These are phyloP conservation scores for Neopipo cinnamomea DNA, from an alignment of 2,113 vertebrate genomes.

Conservation along the genomic window DNA sequence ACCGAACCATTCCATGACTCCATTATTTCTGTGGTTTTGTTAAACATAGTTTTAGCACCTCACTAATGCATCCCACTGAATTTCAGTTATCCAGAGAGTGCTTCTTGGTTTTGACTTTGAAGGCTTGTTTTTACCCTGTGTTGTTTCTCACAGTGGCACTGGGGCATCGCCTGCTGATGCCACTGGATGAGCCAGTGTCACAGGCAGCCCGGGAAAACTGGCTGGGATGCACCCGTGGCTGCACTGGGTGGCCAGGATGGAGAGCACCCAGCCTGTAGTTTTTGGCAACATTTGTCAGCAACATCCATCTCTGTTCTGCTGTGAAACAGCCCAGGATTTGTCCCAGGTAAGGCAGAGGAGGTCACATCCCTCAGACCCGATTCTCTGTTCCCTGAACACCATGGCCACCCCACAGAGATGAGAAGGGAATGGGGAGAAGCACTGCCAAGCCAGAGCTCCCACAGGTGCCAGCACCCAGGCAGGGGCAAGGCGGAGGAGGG, in stretches of 20 bases:
- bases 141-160: background rate
- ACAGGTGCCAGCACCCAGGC: background rate
- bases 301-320: background rate
- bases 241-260: background rate
- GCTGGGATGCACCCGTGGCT: background rate
- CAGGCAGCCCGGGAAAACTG: accelerated
- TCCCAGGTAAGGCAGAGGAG: background rate
- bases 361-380: background rate
- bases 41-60: background rate
- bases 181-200: background rate
- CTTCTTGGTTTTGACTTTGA: background rate
- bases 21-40: background rate
- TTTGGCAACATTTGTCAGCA: background rate
- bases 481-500: background rate
- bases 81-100: background rate
- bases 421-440: accelerated
- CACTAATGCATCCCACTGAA: background rate
- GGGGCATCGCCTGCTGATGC: background rate
- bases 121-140: background rate
- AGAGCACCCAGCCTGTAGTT: background rate
- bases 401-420: accelerated
- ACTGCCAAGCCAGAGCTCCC: background rate
- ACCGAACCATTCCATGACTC: background rate
- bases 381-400: background rate
- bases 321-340: background rate